Percentiles rank a stretch among this genome's conserved stretches.
These are phyloP conservation scores for Malurus elegans DNA, from an alignment of 2,113 vertebrate genomes.

Conservation along the genomic window DNA sequence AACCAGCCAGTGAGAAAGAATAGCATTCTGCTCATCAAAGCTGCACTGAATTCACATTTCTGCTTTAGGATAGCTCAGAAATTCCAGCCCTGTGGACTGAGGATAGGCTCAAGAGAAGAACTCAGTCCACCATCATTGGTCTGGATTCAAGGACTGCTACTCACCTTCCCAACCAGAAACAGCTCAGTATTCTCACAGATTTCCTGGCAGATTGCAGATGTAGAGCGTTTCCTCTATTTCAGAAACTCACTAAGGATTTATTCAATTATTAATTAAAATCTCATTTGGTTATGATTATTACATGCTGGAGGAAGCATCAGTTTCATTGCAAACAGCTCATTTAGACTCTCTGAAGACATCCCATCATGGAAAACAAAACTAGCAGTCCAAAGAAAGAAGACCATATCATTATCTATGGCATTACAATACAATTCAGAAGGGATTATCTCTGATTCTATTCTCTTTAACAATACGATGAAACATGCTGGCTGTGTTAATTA, in stretches of 20 bases:
- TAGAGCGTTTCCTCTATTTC: not conserved
- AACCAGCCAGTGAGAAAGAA: not conserved
- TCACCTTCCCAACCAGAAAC: not conserved
- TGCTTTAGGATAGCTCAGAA: not conserved
- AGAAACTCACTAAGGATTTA: slow-evolving; percentile 1
- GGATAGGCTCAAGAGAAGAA: not conserved
- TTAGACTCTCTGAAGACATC: not conserved
- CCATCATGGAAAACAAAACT: not conserved
- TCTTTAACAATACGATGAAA: not conserved
- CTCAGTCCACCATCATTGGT: not conserved
- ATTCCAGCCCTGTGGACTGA: not conserved
- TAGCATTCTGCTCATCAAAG: not conserved
- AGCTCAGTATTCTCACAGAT: not conserved
- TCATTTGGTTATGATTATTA: slow-evolving; percentile 18
- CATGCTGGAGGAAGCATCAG: not conserved
- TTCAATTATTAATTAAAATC: slow-evolving; percentile 45
- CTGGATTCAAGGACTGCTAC: not conserved
- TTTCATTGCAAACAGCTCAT: not conserved
- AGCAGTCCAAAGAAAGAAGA: not conserved
- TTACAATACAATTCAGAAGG: not conserved
- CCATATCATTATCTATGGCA: not conserved
- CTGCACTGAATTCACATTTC: not conserved
- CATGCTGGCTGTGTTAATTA: not conserved
- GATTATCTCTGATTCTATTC: not conserved
- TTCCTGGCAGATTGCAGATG: not conserved